Base-by-base conservation (phyloP, 1,140 invertebrate genomes). In the Cydia strobilella region DNA sequence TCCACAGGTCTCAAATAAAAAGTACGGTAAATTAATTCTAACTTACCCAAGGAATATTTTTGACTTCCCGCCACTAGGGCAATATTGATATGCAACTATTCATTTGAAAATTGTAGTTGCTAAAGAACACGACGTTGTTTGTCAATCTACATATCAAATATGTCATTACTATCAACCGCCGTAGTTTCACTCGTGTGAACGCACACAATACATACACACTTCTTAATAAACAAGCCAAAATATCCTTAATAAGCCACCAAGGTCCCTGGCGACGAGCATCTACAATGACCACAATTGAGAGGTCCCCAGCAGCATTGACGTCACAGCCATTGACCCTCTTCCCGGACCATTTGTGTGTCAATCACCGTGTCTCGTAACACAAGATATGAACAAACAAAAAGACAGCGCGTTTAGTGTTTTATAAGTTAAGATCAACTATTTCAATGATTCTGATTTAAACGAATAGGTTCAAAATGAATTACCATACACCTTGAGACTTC, bases 271-370 rank as follows among this genome's bases (percentile, higher is more conserved):
- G 76, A 75, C 76, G 66, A 72, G 48, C 42, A 59, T 77, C 25
- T 62, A 69, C 65, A 76, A 71, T 65, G 63, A 73, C 51, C 74
- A 79, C 65, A 69, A 69, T 69, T 69, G 65, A 69, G 65, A 69
- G 65, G 65, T 69, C 65, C 65, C 65, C 65, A 69, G 35, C 65
- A 35, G 31, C 35, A 82, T 75, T 75, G 74, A 82, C 77, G 80
- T 78, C 77, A 79, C 78, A 85, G 79, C 78, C 77, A 82, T 83
- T 86, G 81, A 83, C 81, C 82, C 82, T 79, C 77, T 80, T 75
- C 78, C 78, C 77, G 74, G 77, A 62, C 72, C 76, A 72, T 76
- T 80, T 62, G 69, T 72, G 69, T 74, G 59, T 72, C 76, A 78
- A 77, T 81, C 75, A 76, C 74, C 48, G 77, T 74, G 72, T 78